Conservation (phyloP, 2,888 invertebrate genomes). For the Penaeus monodon region DNA sequence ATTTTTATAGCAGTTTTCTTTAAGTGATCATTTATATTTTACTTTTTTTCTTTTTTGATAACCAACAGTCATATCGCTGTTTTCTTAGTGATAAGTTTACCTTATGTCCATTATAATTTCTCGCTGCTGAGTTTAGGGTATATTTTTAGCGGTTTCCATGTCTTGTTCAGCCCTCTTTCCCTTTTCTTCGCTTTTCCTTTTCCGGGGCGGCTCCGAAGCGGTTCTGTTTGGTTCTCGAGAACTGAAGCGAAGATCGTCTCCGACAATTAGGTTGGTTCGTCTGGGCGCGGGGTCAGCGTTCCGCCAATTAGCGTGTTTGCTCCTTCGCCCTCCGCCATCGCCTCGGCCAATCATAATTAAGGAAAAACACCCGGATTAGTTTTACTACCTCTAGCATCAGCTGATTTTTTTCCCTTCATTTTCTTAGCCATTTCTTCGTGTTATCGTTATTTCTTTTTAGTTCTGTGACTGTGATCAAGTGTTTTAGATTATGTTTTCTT, state of each 20-base stretch:
- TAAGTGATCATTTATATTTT: no score
- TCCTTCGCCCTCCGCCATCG: slow-evolving; percentile 3
- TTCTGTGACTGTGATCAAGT: no score
- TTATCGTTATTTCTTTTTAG: no score
- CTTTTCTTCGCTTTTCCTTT: background rate
- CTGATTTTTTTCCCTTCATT: background rate
- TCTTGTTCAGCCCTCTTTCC: background rate
- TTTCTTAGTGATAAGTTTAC: no score
- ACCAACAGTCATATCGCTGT: no score
- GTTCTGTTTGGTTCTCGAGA: background rate
- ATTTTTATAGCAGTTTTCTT: no score
- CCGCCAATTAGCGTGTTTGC: slow-evolving; percentile 30
- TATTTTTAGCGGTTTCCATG: no score
- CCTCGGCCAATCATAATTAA: slow-evolving; percentile 10
- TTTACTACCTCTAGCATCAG: slow-evolving; percentile 11
- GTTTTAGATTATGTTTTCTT: no score
- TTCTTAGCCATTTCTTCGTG: background rate
- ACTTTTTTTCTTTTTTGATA: no score
- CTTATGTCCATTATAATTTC: no score
- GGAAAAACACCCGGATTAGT: slow-evolving; percentile 8
- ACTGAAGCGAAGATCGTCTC: background rate
- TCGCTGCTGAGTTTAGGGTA: no score
- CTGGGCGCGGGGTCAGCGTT: slow-evolving; percentile 23
- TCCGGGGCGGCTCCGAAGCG: background rate
- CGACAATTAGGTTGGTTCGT: slow-evolving; percentile 20